Evolutionary conservation across 2,888 invertebrate species (phyloP).

Genomic region (Shargacucullia verbasci): DNA sequence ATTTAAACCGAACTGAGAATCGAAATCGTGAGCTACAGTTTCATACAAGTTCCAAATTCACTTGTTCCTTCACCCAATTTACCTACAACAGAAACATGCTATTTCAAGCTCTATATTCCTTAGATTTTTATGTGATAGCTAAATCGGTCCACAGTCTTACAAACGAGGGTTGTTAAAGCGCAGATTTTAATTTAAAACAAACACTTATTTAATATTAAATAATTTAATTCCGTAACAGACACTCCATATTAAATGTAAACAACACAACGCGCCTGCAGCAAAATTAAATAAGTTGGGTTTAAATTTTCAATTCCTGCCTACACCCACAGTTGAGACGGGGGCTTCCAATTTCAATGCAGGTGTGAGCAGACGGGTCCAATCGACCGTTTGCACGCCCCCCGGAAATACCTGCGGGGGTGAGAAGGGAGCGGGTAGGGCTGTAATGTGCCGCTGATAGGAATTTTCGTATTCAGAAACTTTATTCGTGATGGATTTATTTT

Average conservation of each 20-base stretch:
- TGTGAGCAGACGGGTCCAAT: conserved; percentile 36
- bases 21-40: too few relatives aligned
- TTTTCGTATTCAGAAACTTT: conserved; percentile 9
- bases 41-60: too few relatives aligned
- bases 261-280: conserved; percentile 5
- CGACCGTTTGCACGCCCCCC: conserved; percentile 28
- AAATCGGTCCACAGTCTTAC: too few relatives aligned
- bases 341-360: conserved; percentile 49
- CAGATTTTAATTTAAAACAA: too few relatives aligned
- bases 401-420: conserved; percentile 24
- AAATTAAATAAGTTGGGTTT: conserved; percentile 25
- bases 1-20: too few relatives aligned
- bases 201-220: conserved; percentile 22
- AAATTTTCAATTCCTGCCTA: conserved; percentile 34
- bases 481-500: conserved; percentile 3
- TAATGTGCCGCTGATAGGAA: conserved; percentile 5
- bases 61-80: too few relatives aligned
- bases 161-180: too few relatives aligned
- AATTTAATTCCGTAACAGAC: conserved; percentile 1
- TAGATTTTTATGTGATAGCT: too few relatives aligned
- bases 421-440: conserved; percentile 22
- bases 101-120: too few relatives aligned
- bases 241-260: conserved; percentile 34
- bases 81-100: too few relatives aligned
- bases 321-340: conserved; percentile 17